A percentile compares a stretch with the other conserved stretches of the same genome.
phyloP scores from a whole-genome alignment of 2,797 vertebrate genomes.

The Craterocephalus amniculus region DNA sequence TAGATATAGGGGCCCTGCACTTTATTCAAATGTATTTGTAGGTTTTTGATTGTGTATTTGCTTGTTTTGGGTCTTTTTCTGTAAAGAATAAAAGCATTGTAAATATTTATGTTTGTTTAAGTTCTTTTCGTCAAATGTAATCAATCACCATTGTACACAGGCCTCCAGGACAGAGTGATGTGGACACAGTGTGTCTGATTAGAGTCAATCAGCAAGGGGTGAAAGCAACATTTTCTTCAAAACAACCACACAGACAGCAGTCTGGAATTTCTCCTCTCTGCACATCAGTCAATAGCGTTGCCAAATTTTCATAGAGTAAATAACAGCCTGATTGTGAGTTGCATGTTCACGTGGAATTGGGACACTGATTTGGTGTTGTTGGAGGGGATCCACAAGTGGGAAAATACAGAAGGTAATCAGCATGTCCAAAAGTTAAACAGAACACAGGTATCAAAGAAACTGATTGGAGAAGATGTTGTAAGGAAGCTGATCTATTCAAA shows the following conservation, averaged over 20 bases:
- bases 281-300: constrained; percentile 71
- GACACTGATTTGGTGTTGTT: constrained; percentile 73
- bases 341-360: constrained; percentile 57
- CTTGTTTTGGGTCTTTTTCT: background rate
- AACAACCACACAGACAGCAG: constrained; percentile 61
- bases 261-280: constrained; percentile 56
- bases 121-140: constrained; percentile 72
- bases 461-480: constrained; percentile 73
- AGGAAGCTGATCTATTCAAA: constrained; percentile 69
- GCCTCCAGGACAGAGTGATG: constrained; percentile 59
- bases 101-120: constrained; percentile 72
- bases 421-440: constrained; percentile 70
- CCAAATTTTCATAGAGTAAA: constrained; percentile 75
- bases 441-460: constrained; percentile 72
- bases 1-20: background rate
- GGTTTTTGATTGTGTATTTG: background rate
- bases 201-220: constrained; percentile 79
- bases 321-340: constrained; percentile 79
- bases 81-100: constrained; percentile 36
- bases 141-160: constrained; percentile 66
- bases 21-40: background rate
- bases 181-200: constrained; percentile 75
- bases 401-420: constrained; percentile 71
- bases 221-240: constrained; percentile 64
- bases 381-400: constrained; percentile 48